Evolutionary conservation across 2,888 invertebrate species (phyloP).

Genomic region (Eledone cirrhosa): DNA sequence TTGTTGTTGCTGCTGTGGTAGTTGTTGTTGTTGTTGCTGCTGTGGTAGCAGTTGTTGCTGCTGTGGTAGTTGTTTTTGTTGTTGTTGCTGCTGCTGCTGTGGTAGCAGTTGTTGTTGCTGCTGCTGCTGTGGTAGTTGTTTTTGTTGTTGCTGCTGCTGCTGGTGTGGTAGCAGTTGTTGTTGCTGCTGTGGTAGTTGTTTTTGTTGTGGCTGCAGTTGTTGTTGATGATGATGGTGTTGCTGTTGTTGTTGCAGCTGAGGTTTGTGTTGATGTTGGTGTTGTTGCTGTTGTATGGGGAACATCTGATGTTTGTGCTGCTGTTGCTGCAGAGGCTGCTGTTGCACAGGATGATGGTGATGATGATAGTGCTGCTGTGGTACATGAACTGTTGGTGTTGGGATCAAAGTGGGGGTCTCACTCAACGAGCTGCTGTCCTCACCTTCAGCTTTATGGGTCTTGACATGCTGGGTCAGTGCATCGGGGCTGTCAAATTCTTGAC

Average conservation of each 20-base stretch:
- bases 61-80: background rate
- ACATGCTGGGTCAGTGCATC: constrained; percentile 1
- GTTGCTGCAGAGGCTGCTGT: background rate
- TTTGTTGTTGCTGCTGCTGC: background rate
- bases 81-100: background rate
- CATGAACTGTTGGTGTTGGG: background rate
- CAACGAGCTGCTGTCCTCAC: background rate
- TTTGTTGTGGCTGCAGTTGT: background rate
- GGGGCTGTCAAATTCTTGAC: background rate
- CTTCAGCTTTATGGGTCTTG: background rate
- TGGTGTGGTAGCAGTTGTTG: background rate
- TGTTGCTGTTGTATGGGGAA: background rate
- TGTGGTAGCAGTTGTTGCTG: background rate
- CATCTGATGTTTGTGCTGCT: background rate
- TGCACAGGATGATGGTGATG: constrained; percentile 5
- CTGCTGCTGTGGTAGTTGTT: background rate
- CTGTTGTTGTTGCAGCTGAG: background rate
- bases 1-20: background rate
- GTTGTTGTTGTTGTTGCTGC: background rate
- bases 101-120: background rate
- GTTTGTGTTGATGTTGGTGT: background rate
- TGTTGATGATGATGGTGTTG: background rate
- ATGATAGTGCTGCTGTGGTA: background rate
- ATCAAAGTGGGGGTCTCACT: background rate
- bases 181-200: no score